phyloP scores from a whole-genome alignment of 2,888 invertebrate genomes.

The Limenitis camilla region DNA sequence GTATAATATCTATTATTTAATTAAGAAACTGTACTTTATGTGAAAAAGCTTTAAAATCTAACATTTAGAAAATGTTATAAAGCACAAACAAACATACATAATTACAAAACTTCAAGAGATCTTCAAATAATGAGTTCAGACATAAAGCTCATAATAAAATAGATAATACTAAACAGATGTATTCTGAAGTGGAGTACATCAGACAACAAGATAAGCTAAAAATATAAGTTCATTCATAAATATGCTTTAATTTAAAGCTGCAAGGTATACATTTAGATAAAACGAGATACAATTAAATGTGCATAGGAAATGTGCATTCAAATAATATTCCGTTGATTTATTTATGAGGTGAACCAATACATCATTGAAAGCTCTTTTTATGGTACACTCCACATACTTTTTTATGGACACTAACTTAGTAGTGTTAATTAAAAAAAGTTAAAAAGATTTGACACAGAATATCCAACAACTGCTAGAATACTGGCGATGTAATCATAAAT shows the following conservation, averaged over 20 bases:
- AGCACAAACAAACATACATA: too few species aligned
- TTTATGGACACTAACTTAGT: too few species aligned
- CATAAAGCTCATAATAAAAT: constrained; percentile 7
- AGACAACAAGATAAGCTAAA: background rate
- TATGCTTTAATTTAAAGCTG: background rate
- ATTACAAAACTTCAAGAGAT: background rate
- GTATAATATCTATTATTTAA: too few species aligned
- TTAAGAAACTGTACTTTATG: too few species aligned
- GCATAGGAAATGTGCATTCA: constrained; percentile 4
- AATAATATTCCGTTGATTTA: constrained; percentile 9
- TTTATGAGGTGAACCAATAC: background rate
- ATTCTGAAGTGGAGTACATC: constrained; percentile 3
- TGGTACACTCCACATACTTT: too few species aligned
- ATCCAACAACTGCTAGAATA: too few species aligned
- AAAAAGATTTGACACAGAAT: too few species aligned
- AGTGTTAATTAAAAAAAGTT: too few species aligned
- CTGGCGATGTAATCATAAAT: too few species aligned
- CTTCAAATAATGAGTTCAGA: background rate
- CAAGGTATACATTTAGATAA: background rate
- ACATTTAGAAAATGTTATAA: too few species aligned
- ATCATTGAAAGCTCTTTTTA: too few species aligned
- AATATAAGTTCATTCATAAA: background rate
- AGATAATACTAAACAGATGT: constrained; percentile 13
- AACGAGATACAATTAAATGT: background rate
- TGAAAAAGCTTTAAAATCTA: too few species aligned